phyloP scores from a whole-genome alignment of 2,113 vertebrate species.

The pig (Sus scrofa) region DNA sequence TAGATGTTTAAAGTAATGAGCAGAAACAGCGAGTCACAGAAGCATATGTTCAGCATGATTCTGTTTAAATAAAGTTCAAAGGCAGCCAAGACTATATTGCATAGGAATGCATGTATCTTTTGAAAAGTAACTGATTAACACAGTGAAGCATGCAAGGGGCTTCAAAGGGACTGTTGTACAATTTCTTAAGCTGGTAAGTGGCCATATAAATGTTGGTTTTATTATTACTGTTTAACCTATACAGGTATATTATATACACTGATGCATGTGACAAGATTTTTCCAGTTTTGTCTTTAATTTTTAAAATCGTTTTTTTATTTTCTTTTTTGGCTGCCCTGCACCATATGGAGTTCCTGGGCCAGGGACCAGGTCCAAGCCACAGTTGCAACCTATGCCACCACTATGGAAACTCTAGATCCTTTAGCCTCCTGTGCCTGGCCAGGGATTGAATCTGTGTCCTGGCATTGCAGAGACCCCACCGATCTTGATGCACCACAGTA shows the following conservation, averaged over 20 bases:
- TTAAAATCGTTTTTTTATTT: not conserved
- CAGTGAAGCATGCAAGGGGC: not conserved
- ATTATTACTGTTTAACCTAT: not conserved
- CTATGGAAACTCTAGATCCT: too few relatives aligned
- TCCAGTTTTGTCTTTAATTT: not conserved
- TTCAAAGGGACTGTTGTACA: not conserved
- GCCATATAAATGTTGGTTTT: not conserved
- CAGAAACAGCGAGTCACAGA: not conserved
- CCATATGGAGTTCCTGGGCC: too few relatives aligned
- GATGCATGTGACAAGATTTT: not conserved
- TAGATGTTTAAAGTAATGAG: not conserved
- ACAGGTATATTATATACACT: not conserved
- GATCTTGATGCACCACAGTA: too few relatives aligned
- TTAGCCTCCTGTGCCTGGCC: too few relatives aligned
- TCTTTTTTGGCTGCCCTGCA: too few relatives aligned
- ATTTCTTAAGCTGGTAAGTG: not conserved
- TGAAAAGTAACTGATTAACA: not conserved
- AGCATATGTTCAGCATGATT: not conserved
- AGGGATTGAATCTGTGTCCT: too few relatives aligned
- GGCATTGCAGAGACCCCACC: too few relatives aligned
- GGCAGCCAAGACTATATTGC: not conserved
- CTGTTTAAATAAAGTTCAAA: slow-evolving; percentile 6
- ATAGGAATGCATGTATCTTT: not conserved
- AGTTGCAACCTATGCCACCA: too few relatives aligned
- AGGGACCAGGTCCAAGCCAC: too few relatives aligned